A percentile compares a stretch with the other conserved stretches of the same genome.
These are phyloP conservation scores for Theocolax elegans DNA, from an alignment of 1,140 invertebrate species.

Conservation along the genomic window DNA sequence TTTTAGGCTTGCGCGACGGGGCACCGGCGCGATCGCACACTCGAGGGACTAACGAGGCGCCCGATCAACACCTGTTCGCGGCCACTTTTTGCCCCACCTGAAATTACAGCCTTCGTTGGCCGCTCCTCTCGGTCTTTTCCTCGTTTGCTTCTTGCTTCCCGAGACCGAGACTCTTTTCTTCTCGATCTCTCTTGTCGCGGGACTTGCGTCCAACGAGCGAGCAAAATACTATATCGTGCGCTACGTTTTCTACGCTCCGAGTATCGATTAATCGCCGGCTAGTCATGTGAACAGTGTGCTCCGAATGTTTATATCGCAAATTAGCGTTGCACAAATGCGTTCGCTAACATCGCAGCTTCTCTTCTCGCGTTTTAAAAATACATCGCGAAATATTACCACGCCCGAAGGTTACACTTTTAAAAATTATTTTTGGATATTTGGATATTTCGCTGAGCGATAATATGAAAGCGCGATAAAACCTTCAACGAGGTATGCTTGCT, in stretches of 20 bases:
- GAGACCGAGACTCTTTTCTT: neutral
- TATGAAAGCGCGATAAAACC: no score
- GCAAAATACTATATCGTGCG: no score
- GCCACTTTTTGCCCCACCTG: neutral
- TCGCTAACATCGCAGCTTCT: neutral
- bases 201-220: no score
- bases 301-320: no score
- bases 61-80: constrained; percentile 6
- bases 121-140: neutral
- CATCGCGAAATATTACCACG: constrained; percentile 1
- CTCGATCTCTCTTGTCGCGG: neutral
- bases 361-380: neutral
- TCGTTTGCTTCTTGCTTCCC: neutral
- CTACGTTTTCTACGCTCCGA: no score
- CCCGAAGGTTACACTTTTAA: neutral
- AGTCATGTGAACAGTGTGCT: no score
- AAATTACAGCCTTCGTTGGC: neutral
- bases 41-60: neutral
- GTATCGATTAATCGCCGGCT: no score
- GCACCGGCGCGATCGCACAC: neutral
- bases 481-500: no score
- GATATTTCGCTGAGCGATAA: neutral
- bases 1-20: neutral
- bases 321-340: no score
- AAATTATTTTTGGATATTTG: neutral